Conservation (phyloP, 2,888 invertebrate genomes). For the Dioctria linearis region DNA sequence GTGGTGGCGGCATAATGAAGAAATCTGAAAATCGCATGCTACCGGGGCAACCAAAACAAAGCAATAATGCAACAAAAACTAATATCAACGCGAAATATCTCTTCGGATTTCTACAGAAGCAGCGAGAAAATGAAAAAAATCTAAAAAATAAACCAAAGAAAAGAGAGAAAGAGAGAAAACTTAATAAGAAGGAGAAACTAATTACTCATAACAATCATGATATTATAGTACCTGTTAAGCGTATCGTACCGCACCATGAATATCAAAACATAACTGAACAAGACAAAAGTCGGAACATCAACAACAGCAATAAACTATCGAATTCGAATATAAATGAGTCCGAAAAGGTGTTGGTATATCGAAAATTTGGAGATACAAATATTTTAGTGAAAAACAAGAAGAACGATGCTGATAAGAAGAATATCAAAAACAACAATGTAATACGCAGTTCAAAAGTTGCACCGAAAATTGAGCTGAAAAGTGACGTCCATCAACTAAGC, state of each 20-base stretch:
- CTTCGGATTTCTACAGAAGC: constrained; percentile 58
- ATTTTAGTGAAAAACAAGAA: constrained; percentile 56
- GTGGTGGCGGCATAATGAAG: background rate
- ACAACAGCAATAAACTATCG: constrained; percentile 9
- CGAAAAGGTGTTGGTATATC: constrained; percentile 54
- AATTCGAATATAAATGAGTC: constrained; percentile 27
- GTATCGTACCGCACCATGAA: constrained; percentile 57
- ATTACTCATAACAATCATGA: constrained; percentile 38
- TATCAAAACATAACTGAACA: constrained; percentile 60
- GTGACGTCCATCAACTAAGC: constrained; percentile 50
- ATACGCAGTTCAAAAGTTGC: constrained; percentile 33
- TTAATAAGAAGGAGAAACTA: constrained; percentile 49
- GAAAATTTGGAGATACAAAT: constrained; percentile 61
- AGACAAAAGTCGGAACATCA: constrained; percentile 4
- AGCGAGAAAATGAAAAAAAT: constrained; percentile 55
- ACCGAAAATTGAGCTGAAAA: constrained; percentile 53
- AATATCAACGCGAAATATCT: constrained; percentile 56
- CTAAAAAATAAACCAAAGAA: constrained; percentile 58
- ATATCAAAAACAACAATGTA: background rate
- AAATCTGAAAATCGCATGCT: background rate
- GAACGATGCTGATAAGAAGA: constrained; percentile 25
- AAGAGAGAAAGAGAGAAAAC: constrained; percentile 56
- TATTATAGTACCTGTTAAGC: constrained; percentile 58
- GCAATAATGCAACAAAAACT: constrained; percentile 13
- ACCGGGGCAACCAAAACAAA: background rate